A percentile compares a stretch with the other conserved stretches of the same genome.
phyloP scores from a whole-genome alignment of 2,888 invertebrate species.

The Xestoiulus laeticollis region DNA sequence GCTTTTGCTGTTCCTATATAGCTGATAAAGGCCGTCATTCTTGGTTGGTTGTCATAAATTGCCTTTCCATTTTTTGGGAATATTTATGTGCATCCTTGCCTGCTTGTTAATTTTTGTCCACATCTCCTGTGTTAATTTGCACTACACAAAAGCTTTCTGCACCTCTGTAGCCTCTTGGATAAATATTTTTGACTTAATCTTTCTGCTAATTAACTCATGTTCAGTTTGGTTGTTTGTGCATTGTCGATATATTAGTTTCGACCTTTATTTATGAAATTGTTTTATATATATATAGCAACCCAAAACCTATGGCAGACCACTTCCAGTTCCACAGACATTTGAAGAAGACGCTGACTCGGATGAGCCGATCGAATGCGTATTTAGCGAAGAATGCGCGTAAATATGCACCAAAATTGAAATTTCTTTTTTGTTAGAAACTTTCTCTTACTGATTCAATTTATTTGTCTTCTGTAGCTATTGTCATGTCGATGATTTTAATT shows the following conservation, averaged over 20 bases:
- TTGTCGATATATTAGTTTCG: neutral
- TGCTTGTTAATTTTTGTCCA: neutral
- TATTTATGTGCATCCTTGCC: neutral
- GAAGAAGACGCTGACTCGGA: neutral
- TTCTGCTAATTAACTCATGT: too few species aligned
- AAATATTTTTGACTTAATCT: too few species aligned
- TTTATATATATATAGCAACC: neutral
- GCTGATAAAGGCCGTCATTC: neutral
- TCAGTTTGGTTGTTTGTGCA: neutral
- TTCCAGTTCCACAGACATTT: neutral
- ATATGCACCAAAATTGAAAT: neutral
- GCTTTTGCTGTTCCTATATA: neutral
- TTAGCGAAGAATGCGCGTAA: neutral
- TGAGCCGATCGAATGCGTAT: neutral
- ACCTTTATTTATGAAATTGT: neutral
- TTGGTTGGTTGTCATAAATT: neutral
- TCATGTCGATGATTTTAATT: neutral
- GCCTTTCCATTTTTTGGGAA: neutral
- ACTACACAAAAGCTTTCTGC: neutral
- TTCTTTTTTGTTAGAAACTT: neutral
- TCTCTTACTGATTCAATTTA: neutral
- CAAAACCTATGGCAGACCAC: neutral
- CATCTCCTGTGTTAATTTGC: too few species aligned
- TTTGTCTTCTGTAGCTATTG: neutral
- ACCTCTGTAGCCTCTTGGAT: neutral